A percentile compares a stretch with the other conserved stretches of the same genome.
Conservation (phyloP, 2,113 vertebrate genomes). For the Xenopus borealis region DNA sequence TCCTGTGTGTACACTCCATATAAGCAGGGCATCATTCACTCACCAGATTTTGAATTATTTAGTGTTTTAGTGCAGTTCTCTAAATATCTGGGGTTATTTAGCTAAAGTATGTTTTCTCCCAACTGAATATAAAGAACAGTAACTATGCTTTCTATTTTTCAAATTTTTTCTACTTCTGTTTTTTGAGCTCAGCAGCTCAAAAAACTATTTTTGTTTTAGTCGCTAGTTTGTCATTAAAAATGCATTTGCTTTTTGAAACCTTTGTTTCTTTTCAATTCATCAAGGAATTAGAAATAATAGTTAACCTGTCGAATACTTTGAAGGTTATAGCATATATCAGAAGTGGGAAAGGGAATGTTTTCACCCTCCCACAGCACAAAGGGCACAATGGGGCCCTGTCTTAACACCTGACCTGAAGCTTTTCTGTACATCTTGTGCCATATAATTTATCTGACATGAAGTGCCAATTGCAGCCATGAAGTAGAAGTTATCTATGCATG, state of each 20-base stretch:
- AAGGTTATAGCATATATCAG: constrained; percentile 44
- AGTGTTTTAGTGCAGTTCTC: constrained; percentile 60
- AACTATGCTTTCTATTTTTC: constrained; percentile 44
- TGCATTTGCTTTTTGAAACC: constrained; percentile 44
- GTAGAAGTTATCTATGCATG: too few species aligned
- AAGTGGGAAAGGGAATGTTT: too few species aligned
- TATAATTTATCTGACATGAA: too few species aligned
- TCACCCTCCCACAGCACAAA: too few species aligned
- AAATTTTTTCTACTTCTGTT: constrained; percentile 36
- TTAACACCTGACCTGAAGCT: too few species aligned
- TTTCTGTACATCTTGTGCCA: too few species aligned
- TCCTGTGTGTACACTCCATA: background rate
- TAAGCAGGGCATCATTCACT: background rate
- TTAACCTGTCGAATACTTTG: constrained; percentile 52
- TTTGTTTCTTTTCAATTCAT: constrained; percentile 25
- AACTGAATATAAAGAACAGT: constrained; percentile 35
- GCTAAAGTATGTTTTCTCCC: constrained; percentile 62
- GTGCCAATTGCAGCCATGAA: too few species aligned
- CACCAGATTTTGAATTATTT: constrained; percentile 69
- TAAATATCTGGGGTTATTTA: constrained; percentile 63
- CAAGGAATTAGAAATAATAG: constrained; percentile 48
- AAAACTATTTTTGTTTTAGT: constrained; percentile 45
- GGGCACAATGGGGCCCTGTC: too few species aligned
- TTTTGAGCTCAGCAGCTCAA: constrained; percentile 39
- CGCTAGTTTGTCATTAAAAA: constrained; percentile 48